Evolutionary conservation across 2,888 invertebrate species (phyloP), one percentile per base, ranked within the genome.

Genomic region (Baronia brevicornis): DNA sequence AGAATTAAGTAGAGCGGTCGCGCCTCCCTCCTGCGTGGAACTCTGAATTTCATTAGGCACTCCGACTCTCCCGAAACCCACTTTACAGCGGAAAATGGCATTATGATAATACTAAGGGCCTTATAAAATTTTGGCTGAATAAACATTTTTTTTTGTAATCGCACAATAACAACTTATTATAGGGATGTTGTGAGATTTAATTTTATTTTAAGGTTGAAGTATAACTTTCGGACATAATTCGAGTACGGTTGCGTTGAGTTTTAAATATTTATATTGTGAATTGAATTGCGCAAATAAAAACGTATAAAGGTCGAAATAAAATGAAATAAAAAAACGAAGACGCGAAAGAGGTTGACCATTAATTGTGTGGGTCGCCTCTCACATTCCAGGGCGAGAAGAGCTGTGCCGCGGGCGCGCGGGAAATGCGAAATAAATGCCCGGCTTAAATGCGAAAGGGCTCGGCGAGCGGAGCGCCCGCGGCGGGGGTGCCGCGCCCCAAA

Each of bases 341-440:
- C 45, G 52, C 50, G 52, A 50, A 49, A 53, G 61, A 58, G 60
- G 64, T 64, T 68, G 68, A 69, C 68, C 69, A 64, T 70, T 69
- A 73, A 73, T 71, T 68, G 67, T 61, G 57, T 66, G 65, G 65
- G 61, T 62, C 61, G 60, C 54, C 43, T 49, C 48, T 51, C 53
- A 54, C 61, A 67, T 67, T 69, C 58, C 57, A 51, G 46, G 54
- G 61, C 53, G 55, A 34, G 35, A 39, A 60, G 63, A 47, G 60
- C 46, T 59, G 60, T 55, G 65, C 65, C 60, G 65, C 69, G 67
- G 73, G 68, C 48, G 66, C 66, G 59, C 49, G 71, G 70, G 66
- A 82, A 79, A 80, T 82, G 79, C 64, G 79, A 82, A 84, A 82
- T 80, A 84, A 84, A 84, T 80, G 77, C 74, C 70, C 69, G 54